Base-by-base conservation (phyloP, 2,888 invertebrate genomes). In the Erynnis tages region DNA sequence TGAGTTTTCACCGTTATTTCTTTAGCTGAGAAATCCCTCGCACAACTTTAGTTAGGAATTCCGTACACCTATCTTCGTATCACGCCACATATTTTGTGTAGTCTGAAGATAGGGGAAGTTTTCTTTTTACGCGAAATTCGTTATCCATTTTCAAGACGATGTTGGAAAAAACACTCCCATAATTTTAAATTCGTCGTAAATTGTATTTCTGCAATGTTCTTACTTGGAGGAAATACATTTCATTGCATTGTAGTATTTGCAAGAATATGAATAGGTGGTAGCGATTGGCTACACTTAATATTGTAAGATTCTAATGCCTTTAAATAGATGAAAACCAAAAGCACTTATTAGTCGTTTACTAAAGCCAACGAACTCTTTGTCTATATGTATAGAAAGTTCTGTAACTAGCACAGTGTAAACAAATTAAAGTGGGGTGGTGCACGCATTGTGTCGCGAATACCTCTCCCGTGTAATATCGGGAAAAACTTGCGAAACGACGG, bases 401-500 rank as follows among this genome's bases (percentile, higher is more conserved):
- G n/a, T 11, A 6, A 19, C 27, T 25, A 23, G 4, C 1, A n/a
- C 32, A 50, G 57, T 57, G 67, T 71, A 71, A 72, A 76, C 71
- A 73, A 76, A 76, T 68, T 56, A 59, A 63, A 61, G 67, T 62
- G 27, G 63, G 60, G 63, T 17, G 21, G 61, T 54, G 53, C 61
- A 53, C 60, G 60, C 65, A 62, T 67, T 59, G 61, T 63, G 71
- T 69, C 70, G 67, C 67, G 69, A 79, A 79, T 79, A 77, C 80
- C 82, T 80, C 78, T 73, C 77, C 68, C 64, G 79, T 79, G 81
- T 82, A 82, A 83, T 86, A 87, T 85, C 72, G 80, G 79, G 83
- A 88, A 87, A 87, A 87, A 87, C 78, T 86, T 84, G 80, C 71
- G 74, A 72, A 71, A 67, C 69, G 67, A 70, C 65, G 81, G 77